Percentiles rank a stretch among this genome's conserved stretches.
Evolutionary conservation across 2,113 vertebrate genomes (phyloP).

Genomic region (Pungitius pungitius): DNA sequence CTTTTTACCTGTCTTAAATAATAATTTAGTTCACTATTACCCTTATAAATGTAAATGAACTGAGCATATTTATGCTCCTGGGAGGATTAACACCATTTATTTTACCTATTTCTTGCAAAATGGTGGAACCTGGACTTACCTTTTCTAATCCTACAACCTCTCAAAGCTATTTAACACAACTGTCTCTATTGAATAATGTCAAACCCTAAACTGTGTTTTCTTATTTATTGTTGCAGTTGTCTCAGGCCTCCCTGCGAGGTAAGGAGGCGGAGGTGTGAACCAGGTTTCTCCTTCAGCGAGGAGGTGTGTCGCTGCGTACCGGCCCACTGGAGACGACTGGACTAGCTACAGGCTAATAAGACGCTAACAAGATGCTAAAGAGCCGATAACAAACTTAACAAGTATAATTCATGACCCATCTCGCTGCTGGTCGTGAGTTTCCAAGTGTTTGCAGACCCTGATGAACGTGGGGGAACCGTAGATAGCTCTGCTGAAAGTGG

Average conservation of each 20-base stretch:
- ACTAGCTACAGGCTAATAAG: conserved; percentile 43
- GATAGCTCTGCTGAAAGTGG: conserved; percentile 31
- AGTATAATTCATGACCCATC: conserved; percentile 5
- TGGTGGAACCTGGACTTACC: too few relatives aligned
- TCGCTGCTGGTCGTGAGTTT: conserved; percentile 36
- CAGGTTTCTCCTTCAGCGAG: conserved; percentile 90
- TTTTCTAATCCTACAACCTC: too few relatives aligned
- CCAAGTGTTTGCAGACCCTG: conserved; percentile 31
- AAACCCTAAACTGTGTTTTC: background rate
- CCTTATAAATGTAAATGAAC: background rate
- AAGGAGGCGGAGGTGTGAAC: conserved; percentile 85
- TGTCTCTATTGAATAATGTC: background rate
- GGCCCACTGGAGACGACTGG: conserved; percentile 90
- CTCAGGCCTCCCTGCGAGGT: conserved; percentile 88
- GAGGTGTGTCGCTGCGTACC: conserved; percentile 96
- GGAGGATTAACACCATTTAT: background rate
- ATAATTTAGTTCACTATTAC: background rate
- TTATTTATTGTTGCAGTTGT: conserved; percentile 78
- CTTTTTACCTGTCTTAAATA: background rate
- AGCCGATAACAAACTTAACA: conserved; percentile 14
- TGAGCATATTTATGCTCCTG: background rate
- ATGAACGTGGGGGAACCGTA: conserved; percentile 18
- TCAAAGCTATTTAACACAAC: background rate
- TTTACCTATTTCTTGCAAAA: background rate
- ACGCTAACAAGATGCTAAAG: background rate